phyloP scores from a whole-genome alignment of 2,113 vertebrate genomes.

The Athene noctua region DNA sequence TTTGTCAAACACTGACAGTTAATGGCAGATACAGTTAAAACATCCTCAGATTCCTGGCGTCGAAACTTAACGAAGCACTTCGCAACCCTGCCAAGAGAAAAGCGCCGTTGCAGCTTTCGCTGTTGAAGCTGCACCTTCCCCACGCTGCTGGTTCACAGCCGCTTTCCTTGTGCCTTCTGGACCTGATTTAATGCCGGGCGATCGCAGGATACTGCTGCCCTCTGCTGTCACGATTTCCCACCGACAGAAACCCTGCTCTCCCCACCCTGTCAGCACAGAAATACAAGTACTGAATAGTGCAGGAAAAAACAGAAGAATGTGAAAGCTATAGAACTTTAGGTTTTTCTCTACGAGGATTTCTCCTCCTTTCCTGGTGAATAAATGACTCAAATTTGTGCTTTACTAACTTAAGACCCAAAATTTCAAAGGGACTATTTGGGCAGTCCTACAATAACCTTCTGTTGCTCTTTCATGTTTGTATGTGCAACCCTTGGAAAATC shows the following conservation, averaged over 20 bases:
- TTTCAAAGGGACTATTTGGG: background rate
- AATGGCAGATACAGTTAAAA: rapidly evolving
- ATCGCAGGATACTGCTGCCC: too few species aligned
- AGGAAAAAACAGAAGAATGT: too few species aligned
- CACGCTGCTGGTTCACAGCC: too few species aligned
- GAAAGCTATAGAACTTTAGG: rapidly evolving
- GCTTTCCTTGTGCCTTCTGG: too few species aligned
- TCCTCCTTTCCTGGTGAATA: background rate
- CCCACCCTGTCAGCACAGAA: too few species aligned
- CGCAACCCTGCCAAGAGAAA: rapidly evolving
- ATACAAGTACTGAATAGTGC: too few species aligned
- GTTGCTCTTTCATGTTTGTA: too few species aligned
- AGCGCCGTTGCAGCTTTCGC: rapidly evolving
- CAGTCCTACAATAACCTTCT: too few species aligned
- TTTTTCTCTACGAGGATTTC: background rate
- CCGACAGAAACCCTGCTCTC: too few species aligned
- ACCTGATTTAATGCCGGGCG: too few species aligned
- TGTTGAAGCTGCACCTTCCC: rapidly evolving
- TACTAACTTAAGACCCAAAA: background rate
- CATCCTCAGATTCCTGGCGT: rapidly evolving
- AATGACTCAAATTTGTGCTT: background rate
- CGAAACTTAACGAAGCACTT: background rate
- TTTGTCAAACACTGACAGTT: background rate
- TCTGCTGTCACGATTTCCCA: too few species aligned
- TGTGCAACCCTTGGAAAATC: background rate